These are phyloP conservation scores for Pseudochaenichthys georgianus DNA, from an alignment of 2,797 vertebrate genomes.

Conservation along the genomic window DNA sequence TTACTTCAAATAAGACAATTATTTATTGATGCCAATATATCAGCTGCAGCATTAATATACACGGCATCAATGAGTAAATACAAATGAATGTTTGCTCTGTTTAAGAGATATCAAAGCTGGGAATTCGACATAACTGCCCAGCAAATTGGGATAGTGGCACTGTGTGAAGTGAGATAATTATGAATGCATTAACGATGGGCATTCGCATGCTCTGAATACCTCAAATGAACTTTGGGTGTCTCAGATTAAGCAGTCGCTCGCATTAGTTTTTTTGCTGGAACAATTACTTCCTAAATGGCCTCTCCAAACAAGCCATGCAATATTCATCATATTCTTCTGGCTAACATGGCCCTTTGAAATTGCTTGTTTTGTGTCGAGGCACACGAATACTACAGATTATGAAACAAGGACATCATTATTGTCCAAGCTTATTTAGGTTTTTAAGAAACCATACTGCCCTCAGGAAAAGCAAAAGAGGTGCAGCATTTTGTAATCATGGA, in stretches of 20 bases:
- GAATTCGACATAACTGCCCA: slow-evolving; percentile 23
- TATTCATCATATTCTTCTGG: slow-evolving; percentile 58
- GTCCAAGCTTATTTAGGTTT: slow-evolving; percentile 30
- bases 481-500: too few species aligned
- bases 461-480: slow-evolving; percentile 7
- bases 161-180: slow-evolving; percentile 56
- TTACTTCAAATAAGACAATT: slow-evolving; percentile 8
- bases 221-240: slow-evolving; percentile 39
- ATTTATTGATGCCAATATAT: slow-evolving; percentile 36
- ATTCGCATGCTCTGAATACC: slow-evolving; percentile 50
- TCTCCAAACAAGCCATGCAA: slow-evolving; percentile 58
- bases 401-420: slow-evolving; percentile 51
- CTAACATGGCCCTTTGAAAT: slow-evolving; percentile 38
- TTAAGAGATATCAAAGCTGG: slow-evolving; percentile 28
- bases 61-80: slow-evolving; percentile 24
- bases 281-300: slow-evolving; percentile 55
- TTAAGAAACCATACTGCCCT: slow-evolving; percentile 31
- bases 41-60: slow-evolving; percentile 22
- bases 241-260: slow-evolving; percentile 29
- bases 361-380: slow-evolving; percentile 32
- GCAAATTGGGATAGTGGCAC: slow-evolving; percentile 35
- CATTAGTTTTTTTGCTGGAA: slow-evolving; percentile 52
- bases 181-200: slow-evolving; percentile 44
- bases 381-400: slow-evolving; percentile 37
- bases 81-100: slow-evolving; percentile 47